Evolutionary conservation across 2,797 vertebrate genomes (phyloP).

Genomic region (Clarias platycephalus): DNA sequence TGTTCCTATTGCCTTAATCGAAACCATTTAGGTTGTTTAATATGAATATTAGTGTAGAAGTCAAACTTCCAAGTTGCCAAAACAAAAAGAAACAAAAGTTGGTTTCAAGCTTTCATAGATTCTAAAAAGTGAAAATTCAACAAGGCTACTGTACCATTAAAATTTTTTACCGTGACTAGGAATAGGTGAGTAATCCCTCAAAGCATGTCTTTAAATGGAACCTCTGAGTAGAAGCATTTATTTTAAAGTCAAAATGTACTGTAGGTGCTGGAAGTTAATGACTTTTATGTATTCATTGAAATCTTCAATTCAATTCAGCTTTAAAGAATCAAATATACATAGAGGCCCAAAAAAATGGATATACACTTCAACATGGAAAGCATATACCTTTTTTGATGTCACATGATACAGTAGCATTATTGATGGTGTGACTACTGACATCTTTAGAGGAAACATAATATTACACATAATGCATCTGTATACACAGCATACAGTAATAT

Average conservation of each 20-base stretch:
- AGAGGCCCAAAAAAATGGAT: no score
- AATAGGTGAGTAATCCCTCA: neutral
- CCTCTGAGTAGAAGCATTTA: neutral
- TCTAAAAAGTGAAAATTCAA: neutral
- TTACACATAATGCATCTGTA: no score
- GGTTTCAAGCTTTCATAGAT: neutral
- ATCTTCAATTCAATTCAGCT: neutral
- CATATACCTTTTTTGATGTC: no score
- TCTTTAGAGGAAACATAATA: no score
- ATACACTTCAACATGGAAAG: no score
- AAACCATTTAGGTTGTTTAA: no score
- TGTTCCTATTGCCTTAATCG: no score
- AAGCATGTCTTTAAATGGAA: neutral
- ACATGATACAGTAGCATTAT: no score
- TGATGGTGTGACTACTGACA: no score
- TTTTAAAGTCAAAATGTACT: neutral
- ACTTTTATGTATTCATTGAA: neutral
- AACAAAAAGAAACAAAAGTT: neutral
- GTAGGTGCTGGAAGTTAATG: neutral
- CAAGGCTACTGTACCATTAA: neutral
- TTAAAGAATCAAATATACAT: no score
- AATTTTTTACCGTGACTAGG: neutral
- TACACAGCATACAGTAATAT: no score
- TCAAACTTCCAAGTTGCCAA: neutral
- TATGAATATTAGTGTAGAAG: no score